Evolutionary conservation across 2,888 invertebrate species (phyloP).

Genomic region (Sphaerophoria taeniata): DNA sequence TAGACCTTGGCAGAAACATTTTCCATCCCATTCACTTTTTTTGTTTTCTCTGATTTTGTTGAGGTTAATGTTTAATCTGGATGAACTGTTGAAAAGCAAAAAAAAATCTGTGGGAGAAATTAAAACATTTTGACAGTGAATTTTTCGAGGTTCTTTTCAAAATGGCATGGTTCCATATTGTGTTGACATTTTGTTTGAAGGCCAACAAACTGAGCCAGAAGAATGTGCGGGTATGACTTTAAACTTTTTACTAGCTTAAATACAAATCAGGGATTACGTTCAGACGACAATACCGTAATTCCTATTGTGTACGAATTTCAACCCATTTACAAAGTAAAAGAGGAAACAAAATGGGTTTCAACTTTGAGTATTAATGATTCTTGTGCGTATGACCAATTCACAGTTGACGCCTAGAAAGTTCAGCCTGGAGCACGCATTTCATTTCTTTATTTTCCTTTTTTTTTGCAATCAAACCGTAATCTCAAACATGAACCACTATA

Average conservation of each 20-base stretch:
- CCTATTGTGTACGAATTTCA: too few relatives aligned
- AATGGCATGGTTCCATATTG: neutral
- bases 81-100: neutral
- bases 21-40: conserved; percentile 32
- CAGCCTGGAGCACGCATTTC: neutral
- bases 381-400: neutral
- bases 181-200: neutral
- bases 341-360: too few relatives aligned
- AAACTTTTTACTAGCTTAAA: too few relatives aligned
- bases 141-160: neutral
- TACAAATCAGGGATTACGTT: too few relatives aligned
- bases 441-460: neutral
- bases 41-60: conserved; percentile 33
- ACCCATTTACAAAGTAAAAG: too few relatives aligned
- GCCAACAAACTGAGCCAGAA: too few relatives aligned
- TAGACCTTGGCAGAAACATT: conserved; percentile 12
- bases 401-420: too few relatives aligned
- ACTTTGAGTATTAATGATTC: too few relatives aligned
- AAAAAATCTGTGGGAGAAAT: neutral
- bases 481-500: neutral
- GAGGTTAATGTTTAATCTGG: conserved; percentile 53
- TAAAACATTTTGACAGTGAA: neutral
- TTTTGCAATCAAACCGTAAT: neutral
- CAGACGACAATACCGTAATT: too few relatives aligned
- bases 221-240: too few relatives aligned